Evolutionary conservation across 2,797 vertebrate species (phyloP).

Genomic region (Mastacembelus armatus): DNA sequence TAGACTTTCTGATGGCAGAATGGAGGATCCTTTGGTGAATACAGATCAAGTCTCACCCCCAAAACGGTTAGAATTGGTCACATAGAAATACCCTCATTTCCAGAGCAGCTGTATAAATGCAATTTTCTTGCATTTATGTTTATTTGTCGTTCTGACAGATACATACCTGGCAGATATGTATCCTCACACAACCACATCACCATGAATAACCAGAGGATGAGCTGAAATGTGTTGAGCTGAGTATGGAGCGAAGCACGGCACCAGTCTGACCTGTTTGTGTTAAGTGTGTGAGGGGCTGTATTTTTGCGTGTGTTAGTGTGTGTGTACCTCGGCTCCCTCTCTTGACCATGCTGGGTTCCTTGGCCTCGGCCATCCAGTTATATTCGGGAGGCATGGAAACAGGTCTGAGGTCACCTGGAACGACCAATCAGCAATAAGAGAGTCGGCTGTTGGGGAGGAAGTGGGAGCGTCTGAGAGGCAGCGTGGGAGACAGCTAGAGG

Average conservation of each 20-base stretch:
- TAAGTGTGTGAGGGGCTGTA: constrained; percentile 12
- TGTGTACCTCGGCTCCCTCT: constrained; percentile 90
- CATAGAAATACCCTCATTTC: constrained; percentile 51
- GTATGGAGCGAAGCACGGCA: constrained; percentile 66
- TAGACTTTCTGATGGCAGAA: constrained; percentile 71
- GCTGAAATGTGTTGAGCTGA: constrained; percentile 71
- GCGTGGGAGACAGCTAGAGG: constrained; percentile 64
- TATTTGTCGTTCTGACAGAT: constrained; percentile 56
- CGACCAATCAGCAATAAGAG: constrained; percentile 79
- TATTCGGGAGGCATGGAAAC: constrained; percentile 90
- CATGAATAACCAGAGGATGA: constrained; percentile 73
- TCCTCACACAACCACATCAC: constrained; percentile 72
- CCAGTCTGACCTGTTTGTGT: constrained; percentile 21
- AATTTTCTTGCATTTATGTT: constrained; percentile 72
- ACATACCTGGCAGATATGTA: constrained; percentile 77
- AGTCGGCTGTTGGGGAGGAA: constrained; percentile 41
- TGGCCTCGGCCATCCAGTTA: constrained; percentile 89
- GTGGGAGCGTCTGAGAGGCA: constrained; percentile 53
- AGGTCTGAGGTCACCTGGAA: constrained; percentile 92
- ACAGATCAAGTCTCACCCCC: constrained; percentile 60
- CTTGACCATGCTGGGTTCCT: constrained; percentile 90
- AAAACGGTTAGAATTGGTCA: constrained; percentile 64
- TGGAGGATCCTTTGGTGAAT: constrained; percentile 61
- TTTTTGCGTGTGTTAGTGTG: constrained; percentile 49
- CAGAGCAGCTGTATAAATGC: constrained; percentile 69